These are phyloP conservation scores for Aphodius granarius DNA, from an alignment of 2,888 invertebrate species.

Conservation along the genomic window DNA sequence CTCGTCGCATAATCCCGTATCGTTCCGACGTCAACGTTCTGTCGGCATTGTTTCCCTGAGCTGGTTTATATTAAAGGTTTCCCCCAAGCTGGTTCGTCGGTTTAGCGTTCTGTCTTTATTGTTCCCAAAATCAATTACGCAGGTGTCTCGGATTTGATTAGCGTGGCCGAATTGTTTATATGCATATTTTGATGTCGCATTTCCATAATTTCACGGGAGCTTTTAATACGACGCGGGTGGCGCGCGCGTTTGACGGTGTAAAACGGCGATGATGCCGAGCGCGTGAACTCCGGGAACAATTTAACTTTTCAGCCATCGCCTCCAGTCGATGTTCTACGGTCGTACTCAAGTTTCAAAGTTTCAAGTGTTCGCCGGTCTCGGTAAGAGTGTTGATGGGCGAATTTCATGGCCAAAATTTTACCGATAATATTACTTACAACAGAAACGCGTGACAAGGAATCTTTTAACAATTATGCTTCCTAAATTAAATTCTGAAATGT, in stretches of 20 bases:
- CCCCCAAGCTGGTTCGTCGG: background rate
- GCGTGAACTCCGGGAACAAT: slow-evolving; percentile 10
- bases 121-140: slow-evolving; percentile 40
- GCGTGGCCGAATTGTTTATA: slow-evolving; percentile 39
- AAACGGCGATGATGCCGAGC: background rate
- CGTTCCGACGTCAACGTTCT: slow-evolving; percentile 29
- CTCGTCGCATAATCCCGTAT: slow-evolving; percentile 40
- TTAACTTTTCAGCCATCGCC: slow-evolving; percentile 13
- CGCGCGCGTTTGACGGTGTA: background rate
- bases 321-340: background rate
- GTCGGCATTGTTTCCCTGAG: background rate
- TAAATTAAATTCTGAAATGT: background rate
- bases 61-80: background rate
- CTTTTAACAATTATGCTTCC: background rate
- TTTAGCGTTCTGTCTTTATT: slow-evolving; percentile 37
- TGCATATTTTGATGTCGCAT: slow-evolving; percentile 27
- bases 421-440: background rate
- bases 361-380: background rate
- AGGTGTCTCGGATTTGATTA: slow-evolving; percentile 43
- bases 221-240: slow-evolving; percentile 17
- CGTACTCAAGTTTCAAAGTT: slow-evolving; percentile 10
- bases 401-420: slow-evolving; percentile 7
- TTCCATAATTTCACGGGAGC: slow-evolving; percentile 20
- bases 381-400: slow-evolving; percentile 14
- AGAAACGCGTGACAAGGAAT: background rate